A percentile compares a stretch with the other conserved stretches of the same genome.
phyloP scores from a whole-genome alignment of 2,113 vertebrate genomes.

The Tychaedon coryphoeus region DNA sequence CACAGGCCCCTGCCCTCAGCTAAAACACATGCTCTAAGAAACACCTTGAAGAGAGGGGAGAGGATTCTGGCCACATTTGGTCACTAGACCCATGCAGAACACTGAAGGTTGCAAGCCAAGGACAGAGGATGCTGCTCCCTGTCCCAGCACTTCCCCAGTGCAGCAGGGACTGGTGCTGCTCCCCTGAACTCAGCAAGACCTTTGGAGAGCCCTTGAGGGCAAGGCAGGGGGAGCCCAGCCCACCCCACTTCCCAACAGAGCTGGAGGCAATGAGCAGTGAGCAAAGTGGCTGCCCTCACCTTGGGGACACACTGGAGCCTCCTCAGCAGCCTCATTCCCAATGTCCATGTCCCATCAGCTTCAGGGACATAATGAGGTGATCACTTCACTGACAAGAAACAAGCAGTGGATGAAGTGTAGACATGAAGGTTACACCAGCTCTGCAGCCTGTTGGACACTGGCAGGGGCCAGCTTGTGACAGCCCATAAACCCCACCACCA shows the following conservation, averaged over 20 bases:
- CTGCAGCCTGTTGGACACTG: accelerated
- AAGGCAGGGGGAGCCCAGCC: background rate
- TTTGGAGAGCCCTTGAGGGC: background rate
- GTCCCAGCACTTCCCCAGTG: background rate
- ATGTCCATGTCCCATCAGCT: background rate
- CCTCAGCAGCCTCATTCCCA: background rate
- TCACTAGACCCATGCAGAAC: accelerated
- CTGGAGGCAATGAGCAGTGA: accelerated
- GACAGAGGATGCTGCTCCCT: background rate
- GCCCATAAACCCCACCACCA: background rate
- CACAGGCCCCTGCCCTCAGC: background rate
- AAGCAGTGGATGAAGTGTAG: background rate
- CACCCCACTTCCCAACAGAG: background rate
- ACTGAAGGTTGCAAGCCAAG: accelerated
- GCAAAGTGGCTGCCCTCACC: background rate
- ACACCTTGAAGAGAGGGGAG: accelerated
- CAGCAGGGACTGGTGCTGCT: background rate
- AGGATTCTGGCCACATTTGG: background rate
- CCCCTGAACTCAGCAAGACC: accelerated
- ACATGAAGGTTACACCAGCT: background rate
- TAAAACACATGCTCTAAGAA: background rate
- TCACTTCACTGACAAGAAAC: background rate
- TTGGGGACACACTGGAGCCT: background rate
- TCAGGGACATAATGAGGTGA: accelerated
- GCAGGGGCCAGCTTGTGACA: background rate